Conservation (phyloP, 2,113 vertebrate species). For the Prunella fulvescens region DNA sequence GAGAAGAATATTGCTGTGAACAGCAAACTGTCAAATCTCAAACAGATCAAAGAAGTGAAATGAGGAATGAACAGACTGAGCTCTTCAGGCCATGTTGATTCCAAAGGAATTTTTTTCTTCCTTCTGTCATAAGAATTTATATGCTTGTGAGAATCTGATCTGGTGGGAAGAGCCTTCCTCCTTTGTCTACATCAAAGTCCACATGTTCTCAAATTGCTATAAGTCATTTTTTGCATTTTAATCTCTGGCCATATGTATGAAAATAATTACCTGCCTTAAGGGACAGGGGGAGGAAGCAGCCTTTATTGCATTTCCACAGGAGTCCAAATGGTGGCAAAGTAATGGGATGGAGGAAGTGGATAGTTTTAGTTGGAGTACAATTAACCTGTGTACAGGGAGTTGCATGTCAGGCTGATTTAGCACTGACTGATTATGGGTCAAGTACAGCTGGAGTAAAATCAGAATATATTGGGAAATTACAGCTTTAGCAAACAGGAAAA, state of each 20-base stretch:
- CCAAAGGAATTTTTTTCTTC: slow-evolving; percentile 39
- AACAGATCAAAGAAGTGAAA: slow-evolving; percentile 67
- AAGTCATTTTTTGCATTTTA: slow-evolving; percentile 58
- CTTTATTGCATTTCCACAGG: slow-evolving; percentile 10
- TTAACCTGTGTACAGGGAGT: not conserved
- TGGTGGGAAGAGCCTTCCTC: slow-evolving; percentile 37
- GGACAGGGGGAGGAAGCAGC: slow-evolving; percentile 19
- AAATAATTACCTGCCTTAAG: slow-evolving; percentile 57
- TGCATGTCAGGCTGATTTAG: not conserved
- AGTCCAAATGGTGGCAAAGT: not conserved
- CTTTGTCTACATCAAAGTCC: slow-evolving; percentile 70
- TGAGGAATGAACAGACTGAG: slow-evolving; percentile 12
- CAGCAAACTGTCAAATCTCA: slow-evolving; percentile 55
- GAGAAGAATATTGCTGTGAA: slow-evolving; percentile 47
- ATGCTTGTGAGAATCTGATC: slow-evolving; percentile 17
- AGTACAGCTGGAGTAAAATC: not conserved
- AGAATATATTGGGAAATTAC: not conserved
- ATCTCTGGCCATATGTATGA: slow-evolving; percentile 21
- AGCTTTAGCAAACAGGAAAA: not conserved
- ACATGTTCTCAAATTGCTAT: slow-evolving; percentile 31
- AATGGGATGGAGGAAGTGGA: not conserved
- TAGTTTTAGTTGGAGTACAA: not conserved
- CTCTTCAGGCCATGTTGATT: slow-evolving; percentile 56
- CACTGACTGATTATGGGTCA: not conserved
- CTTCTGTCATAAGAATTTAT: slow-evolving; percentile 61